Conservation (phyloP, 2,797 vertebrate species). For the Propithecus perrieri region DNA sequence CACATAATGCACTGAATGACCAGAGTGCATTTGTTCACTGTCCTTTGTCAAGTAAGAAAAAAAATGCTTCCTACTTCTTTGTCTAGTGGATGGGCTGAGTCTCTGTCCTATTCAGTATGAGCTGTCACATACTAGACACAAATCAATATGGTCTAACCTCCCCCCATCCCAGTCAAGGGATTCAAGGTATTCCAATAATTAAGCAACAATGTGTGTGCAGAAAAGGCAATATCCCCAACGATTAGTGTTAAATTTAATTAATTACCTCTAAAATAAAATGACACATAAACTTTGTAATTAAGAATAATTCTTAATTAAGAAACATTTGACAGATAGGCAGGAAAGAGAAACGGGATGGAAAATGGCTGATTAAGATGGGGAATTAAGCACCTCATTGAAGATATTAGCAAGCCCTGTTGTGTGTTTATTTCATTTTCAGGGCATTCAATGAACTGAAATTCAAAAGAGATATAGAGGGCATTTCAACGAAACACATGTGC, state of each 20-base stretch:
- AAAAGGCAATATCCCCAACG: constrained; percentile 66
- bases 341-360: constrained; percentile 33
- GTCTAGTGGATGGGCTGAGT: not conserved
- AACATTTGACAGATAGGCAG: constrained; percentile 59
- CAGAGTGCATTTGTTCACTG: not conserved
- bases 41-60: not conserved
- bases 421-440: constrained; percentile 11
- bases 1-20: not conserved
- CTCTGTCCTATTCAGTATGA: constrained; percentile 36
- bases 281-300: constrained; percentile 76
- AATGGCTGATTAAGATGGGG: constrained; percentile 50
- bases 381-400: constrained; percentile 48
- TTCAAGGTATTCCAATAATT: constrained; percentile 53
- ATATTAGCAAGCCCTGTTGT: not conserved
- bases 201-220: constrained; percentile 52
- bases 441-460: not conserved
- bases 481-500: not conserved
- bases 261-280: constrained; percentile 76
- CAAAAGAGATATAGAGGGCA: not conserved
- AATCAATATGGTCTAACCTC: constrained; percentile 34
- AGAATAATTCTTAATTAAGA: constrained; percentile 76
- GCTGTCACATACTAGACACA: constrained; percentile 30
- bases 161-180: not conserved
- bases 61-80: not conserved
- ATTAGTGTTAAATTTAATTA: constrained; percentile 73